Percentiles rank a stretch among this genome's conserved stretches.
These are phyloP conservation scores for Brachyopa scutellaris DNA, from an alignment of 2,888 invertebrate genomes.

Conservation along the genomic window DNA sequence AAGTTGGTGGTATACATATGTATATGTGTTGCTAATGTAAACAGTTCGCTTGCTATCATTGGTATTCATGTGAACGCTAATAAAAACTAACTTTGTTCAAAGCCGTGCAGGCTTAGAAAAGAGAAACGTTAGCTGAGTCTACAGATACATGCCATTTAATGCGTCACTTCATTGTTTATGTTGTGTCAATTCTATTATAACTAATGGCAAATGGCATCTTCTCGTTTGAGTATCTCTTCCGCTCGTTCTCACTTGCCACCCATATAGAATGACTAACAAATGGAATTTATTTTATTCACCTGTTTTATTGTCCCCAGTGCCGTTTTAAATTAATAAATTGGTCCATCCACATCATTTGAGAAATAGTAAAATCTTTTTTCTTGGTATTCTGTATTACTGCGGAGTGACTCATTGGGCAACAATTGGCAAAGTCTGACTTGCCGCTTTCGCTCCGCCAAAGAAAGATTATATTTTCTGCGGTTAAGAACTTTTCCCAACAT, in stretches of 20 bases:
- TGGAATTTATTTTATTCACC: conserved; percentile 6
- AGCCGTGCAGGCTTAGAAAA: background rate
- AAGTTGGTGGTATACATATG: too few relatives aligned
- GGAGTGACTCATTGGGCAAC: conserved; percentile 33
- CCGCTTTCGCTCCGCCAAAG: conserved; percentile 16
- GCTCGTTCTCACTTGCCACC: conserved; percentile 39
- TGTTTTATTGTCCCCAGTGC: background rate
- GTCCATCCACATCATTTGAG: too few relatives aligned
- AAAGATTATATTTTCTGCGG: background rate
- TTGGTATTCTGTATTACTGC: background rate
- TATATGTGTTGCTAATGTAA: too few relatives aligned
- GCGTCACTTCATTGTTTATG: conserved; percentile 15
- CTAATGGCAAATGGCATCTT: conserved; percentile 19
- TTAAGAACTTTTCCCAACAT: conserved; percentile 19
- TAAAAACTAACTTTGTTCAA: too few relatives aligned
- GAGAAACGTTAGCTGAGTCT: background rate
- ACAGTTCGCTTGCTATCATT: too few relatives aligned
- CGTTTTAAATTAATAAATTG: background rate
- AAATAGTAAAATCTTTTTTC: too few relatives aligned
- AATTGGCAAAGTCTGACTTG: conserved; percentile 11
- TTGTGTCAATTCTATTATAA: conserved; percentile 9
- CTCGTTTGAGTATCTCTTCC: too few relatives aligned
- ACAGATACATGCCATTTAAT: background rate
- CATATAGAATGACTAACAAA: conserved; percentile 8
- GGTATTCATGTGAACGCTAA: too few relatives aligned